These are phyloP conservation scores for Gila orcuttii DNA, from an alignment of 2,113 vertebrate genomes.

Conservation along the genomic window DNA sequence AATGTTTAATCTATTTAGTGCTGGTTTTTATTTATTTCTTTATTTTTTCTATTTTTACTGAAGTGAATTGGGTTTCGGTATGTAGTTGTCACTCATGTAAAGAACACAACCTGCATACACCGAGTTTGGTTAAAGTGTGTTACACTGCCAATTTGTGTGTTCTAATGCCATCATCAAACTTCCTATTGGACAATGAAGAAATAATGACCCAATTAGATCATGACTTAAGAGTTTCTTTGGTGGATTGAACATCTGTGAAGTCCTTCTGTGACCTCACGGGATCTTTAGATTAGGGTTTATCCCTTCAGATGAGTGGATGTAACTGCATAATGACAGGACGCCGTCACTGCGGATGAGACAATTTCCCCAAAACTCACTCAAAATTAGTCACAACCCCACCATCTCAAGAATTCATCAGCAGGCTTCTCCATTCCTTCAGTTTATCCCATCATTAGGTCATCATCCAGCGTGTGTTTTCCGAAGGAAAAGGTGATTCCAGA, in stretches of 20 bases:
- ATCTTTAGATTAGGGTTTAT: constrained; percentile 44
- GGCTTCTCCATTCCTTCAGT: constrained; percentile 27
- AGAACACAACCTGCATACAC: background rate
- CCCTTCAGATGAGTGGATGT: constrained; percentile 33
- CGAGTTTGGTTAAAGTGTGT: background rate
- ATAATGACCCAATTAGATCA: constrained; percentile 15
- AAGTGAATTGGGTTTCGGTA: background rate
- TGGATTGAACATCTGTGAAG: constrained; percentile 33
- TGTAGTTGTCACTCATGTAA: background rate
- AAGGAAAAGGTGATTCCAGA: background rate
- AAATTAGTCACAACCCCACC: constrained; percentile 20
- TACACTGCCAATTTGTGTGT: background rate
- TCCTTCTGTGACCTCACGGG: constrained; percentile 33
- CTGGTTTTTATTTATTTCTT: too few species aligned
- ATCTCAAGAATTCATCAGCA: constrained; percentile 6
- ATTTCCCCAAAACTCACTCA: constrained; percentile 38
- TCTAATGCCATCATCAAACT: constrained; percentile 14
- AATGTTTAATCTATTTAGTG: too few species aligned
- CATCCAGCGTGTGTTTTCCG: background rate
- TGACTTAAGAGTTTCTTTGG: background rate
- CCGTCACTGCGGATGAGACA: constrained; percentile 14
- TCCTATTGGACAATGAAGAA: constrained; percentile 9
- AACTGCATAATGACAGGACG: constrained; percentile 47
- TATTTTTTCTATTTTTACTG: background rate
- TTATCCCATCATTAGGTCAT: constrained; percentile 42